Evolutionary conservation across 2,113 vertebrate genomes (phyloP), one percentile per base, ranked within the genome.

Genomic region (Geococcyx californianus): DNA sequence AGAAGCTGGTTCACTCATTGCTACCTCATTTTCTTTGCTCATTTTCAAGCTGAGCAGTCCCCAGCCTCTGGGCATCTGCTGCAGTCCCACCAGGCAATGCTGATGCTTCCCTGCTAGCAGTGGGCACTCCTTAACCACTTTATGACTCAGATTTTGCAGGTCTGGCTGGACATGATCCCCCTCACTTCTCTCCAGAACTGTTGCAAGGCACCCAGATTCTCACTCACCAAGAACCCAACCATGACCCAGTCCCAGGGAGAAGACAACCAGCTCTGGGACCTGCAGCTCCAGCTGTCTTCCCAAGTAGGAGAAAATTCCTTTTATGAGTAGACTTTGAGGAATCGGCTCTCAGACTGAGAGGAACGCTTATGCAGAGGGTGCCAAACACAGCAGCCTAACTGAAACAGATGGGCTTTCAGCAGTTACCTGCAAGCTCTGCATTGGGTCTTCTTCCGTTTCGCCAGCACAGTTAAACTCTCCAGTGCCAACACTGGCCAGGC

Each of bases 181-280:
- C 7, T 44, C 1, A 0, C 23, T 19, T 20, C 36, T 38, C 62
- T 34, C 64, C 34, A n/a, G 13, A 72, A 44, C 33, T 45, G 33
- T 2, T 6, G 7, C 14, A 70, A 74, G 15, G 42, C 1, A 1
- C 36, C 33, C 13, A 1, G 59, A 55, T 17, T 83, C n/a, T 21
- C 17, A 17, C 56, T 54, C 45, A 26, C 18, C 7, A 13, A 73
- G 21, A 44, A 47, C 17, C 31, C 66, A 33, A 36, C 31, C 36
- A 16, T 0, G 10, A 83, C 7, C 11, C n/a, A 69, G 19, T 6
- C 9, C 40, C 16, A 33, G 0, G 0, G 12, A n/a, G 15, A 72
- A 73, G 54, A 34, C 9, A 34, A n/a, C 11, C 44, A 64, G 28
- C 15, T 28, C 51, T 13, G 11, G 34, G 17, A n/a, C 29, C 24